Evolutionary conservation across 35 echinoderm and acorn worm species (phyloP).

Genomic region (Holothuria glaberrima): DNA sequence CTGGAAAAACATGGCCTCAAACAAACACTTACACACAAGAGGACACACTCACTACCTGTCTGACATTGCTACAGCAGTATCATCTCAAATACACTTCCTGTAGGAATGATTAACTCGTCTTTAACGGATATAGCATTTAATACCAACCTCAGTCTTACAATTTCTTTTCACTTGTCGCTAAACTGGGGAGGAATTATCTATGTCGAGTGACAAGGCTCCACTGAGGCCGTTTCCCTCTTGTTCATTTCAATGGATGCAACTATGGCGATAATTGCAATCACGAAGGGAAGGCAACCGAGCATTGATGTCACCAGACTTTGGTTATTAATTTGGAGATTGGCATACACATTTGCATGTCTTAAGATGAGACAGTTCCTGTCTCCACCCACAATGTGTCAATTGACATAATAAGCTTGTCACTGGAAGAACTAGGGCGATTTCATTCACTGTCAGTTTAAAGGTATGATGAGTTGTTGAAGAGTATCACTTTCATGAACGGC

Average conservation of each 20-base stretch:
- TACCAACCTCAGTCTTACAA: not conserved
- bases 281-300: not conserved
- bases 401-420: too few species aligned
- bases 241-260: constrained; percentile 31
- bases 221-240: not conserved
- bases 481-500: too few species aligned
- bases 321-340: constrained; percentile 32
- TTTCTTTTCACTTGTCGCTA: constrained; percentile 4
- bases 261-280: constrained; percentile 16
- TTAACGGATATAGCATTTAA: constrained; percentile 8
- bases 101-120: not conserved
- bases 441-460: too few species aligned
- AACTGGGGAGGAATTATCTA: constrained; percentile 21
- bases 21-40: too few species aligned
- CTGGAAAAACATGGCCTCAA: too few species aligned
- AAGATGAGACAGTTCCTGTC: too few species aligned
- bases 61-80: too few species aligned
- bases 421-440: too few species aligned
- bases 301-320: not conserved
- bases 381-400: too few species aligned
- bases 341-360: not conserved
- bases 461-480: too few species aligned
- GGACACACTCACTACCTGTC: too few species aligned
- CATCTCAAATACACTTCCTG: too few species aligned
- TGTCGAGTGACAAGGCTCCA: constrained; percentile 34